phyloP scores from a whole-genome alignment of 2,797 vertebrate genomes.

The Eremophila alpestris region DNA sequence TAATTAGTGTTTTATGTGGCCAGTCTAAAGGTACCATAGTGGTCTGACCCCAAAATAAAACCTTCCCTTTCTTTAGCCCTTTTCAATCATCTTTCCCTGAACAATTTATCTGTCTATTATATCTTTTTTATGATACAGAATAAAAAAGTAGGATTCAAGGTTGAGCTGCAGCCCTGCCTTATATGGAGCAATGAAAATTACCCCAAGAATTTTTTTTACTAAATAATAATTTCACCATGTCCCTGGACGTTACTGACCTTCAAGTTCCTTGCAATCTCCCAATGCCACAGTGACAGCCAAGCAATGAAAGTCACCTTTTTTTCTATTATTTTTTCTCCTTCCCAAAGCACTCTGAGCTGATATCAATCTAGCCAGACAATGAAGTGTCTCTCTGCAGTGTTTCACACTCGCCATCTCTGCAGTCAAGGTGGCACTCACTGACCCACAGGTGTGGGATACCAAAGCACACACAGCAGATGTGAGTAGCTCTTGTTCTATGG shows the following conservation, averaged over 20 bases:
- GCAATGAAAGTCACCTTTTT: not conserved
- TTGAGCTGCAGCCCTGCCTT: not conserved
- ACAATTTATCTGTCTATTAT: not conserved
- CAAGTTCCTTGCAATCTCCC: not conserved
- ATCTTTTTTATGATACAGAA: not conserved
- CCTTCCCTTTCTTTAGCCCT: not conserved
- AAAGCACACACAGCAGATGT: fast-evolving
- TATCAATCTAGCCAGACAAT: not conserved
- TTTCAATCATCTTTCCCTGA: not conserved
- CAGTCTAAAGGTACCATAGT: not conserved
- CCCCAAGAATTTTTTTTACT: not conserved
- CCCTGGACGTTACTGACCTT: not conserved
- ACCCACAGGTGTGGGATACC: not conserved
- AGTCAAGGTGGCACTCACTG: not conserved
- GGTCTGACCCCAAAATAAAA: not conserved
- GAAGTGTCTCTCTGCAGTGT: not conserved
- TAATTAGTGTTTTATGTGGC: not conserved
- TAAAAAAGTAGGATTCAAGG: not conserved
- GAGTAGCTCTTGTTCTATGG: not conserved
- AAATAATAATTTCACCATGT: not conserved
- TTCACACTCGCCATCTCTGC: not conserved
- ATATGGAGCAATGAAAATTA: not conserved
- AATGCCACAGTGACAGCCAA: not conserved
- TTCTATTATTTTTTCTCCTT: not conserved
- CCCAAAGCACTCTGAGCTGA: not conserved